Evolutionary conservation across 2,888 invertebrate species (phyloP), one percentile per base, ranked within the genome.

Genomic region (Neoscelio sp.): DNA sequence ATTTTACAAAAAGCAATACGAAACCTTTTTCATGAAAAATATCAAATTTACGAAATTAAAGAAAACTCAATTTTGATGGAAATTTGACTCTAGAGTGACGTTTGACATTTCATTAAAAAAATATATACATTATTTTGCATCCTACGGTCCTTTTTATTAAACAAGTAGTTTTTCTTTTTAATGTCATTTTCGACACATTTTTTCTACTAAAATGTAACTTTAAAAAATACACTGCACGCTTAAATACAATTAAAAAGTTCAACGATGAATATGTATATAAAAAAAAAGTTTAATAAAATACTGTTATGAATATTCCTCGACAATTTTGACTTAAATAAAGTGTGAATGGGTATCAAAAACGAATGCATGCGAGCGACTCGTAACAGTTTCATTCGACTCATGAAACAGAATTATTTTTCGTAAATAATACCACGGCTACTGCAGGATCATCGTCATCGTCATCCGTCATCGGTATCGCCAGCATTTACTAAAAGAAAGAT

Each of bases 381-480:
- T 50, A 71, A 60, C 50, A 33, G 13, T 48, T 48, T 10, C 30
- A 48, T 48, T 12, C 30, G 20, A 23, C 15, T 48, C 58, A 50
- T 40, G 17, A 67, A 65, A 23, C 12, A 50, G 40, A 64, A 56
- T 65, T 74, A 65, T 65, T 74, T 74, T 74, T 73, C 65, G 8
- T 56, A 58, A 73, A 48, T 52, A 28, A 28, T n/a, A 20, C 42
- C 17, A 35, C 33, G 15, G 18, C 48, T 46, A 42, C 58, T 33
- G 12, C 60, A 67, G 18, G 38, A 67, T 44, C 44, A 67, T n/a
- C 28, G 28, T 52, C 60, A 73, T 20, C 38, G 15, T 58, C 64
- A 73, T 73, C 12, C 17, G 20, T n/a, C 67, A 65, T 75, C 35
- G 40, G 20, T 28, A 6, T 67, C 52, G 42, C 44, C 54, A 64